Base-by-base conservation (phyloP, 2,113 vertebrate species). In the Pseudopodoces humilis region DNA sequence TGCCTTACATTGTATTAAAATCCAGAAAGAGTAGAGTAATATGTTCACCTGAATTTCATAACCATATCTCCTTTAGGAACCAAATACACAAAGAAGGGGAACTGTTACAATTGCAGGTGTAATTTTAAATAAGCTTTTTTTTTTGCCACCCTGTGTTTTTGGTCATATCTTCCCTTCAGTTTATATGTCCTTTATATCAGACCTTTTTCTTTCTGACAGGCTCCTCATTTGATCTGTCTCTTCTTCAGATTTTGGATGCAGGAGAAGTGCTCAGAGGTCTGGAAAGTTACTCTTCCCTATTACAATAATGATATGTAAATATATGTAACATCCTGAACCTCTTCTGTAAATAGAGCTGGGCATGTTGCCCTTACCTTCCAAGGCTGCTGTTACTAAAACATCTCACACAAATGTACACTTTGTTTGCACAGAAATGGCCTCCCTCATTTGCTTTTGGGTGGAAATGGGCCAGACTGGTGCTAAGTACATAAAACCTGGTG, bases 291-390 rank as follows among this genome's bases (percentile, higher is more conserved):
- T 74, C 64, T 93, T 77, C 39, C 44, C 56, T 75, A 68, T 94
- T 81, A 78, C 39, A 92, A 49, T 94, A 93, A 93, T 90, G 50
- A 53, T 46, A 94, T 94, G 90, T 60, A 96, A 95, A 96, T 96
- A 30, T 65, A 95, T 90, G 80, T 89, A 78, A 59, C 90, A 93
- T 94, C 71, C 83, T 86, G 85, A 92, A 68, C 41, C 68, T 87
- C 79, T 85, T 92, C 90, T 96, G 92, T 90, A 95, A 96, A 81
- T 70, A 96, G 92, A 97, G 72, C 60, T 1, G 4, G 35, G 64
- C 1, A 4, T 56, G 71, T 96, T 94, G 75, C 56, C 85, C 85
- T 83, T 95, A 64, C 41, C 81, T 91, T 81, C 83, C 60, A 58
- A 63, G 64, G 64, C 83, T 95, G 68, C 79, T 75, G 64, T 81